Evolutionary conservation across 2,113 vertebrate species (phyloP).

Genomic region (Clarias macrocephalus): DNA sequence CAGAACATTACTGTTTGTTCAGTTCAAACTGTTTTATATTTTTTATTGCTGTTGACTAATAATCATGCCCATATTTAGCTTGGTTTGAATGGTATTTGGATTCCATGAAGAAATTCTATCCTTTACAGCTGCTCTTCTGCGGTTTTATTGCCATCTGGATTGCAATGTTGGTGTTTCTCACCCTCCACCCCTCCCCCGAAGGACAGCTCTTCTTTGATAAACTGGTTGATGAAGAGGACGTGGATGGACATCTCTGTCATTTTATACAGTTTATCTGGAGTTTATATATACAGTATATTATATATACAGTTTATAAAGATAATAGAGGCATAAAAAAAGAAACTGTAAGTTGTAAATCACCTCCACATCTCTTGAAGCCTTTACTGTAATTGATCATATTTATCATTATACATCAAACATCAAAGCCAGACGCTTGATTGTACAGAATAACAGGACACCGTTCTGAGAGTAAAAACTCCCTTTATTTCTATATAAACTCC

Average conservation of each 20-base stretch:
- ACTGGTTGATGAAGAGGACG: neutral
- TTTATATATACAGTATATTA: neutral
- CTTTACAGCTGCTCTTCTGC: neutral
- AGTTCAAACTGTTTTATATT: neutral
- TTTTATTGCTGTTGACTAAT: conserved; percentile 1
- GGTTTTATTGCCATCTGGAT: conserved; percentile 14
- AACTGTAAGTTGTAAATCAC: neutral
- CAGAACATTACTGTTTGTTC: neutral
- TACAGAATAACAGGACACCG: too few species aligned
- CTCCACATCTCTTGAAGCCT: neutral
- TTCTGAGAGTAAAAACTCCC: too few species aligned
- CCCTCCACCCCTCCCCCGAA: neutral
- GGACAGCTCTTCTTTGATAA: neutral
- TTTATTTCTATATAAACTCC: too few species aligned
- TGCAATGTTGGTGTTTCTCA: neutral
- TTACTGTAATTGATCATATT: neutral
- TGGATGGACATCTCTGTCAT: neutral
- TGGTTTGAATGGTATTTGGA: neutral
- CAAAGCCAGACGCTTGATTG: too few species aligned
- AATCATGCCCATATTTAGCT: neutral
- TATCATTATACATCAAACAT: too few species aligned
- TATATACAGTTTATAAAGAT: too few species aligned
- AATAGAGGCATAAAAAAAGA: too few species aligned
- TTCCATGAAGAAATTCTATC: neutral
- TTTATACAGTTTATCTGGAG: too few species aligned